Evolutionary conservation across 2,113 vertebrate genomes (phyloP), one percentile per base, ranked within the genome.

Genomic region (Aegotheles bennettii): DNA sequence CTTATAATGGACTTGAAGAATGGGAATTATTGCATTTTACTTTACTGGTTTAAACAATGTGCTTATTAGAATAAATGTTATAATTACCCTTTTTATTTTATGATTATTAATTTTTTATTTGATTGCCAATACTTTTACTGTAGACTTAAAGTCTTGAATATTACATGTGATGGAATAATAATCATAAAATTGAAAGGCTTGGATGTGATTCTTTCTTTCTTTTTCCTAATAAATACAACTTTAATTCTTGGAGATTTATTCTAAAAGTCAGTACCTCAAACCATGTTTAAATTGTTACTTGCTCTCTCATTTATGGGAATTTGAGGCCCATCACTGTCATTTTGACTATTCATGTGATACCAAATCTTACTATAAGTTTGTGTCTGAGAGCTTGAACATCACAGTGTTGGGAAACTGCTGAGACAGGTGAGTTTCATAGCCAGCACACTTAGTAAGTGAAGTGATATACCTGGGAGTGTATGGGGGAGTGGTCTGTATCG

Each of bases 21-120:
- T 63, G 29, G 51, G 51, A 95, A 95, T 97, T 97, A 94, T 83
- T 95, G 40, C 31, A 14, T 92, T 97, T 94, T 92, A 96, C 96
- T 97, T 97, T 91, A 91, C 59, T 83, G 31, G 36, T 77, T 92
- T 93, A 95, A 90, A 94, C 76, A 79, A 84, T 94, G 90, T 95
- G 79, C 76, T 95, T 95, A 91, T 96, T 94, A 96, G 94, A 96
- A 81, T 60, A 96, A 94, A 96, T 95, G 89, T 70, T 96, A 83
- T 86, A 42, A 95, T 95, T 88, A 81, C 19, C 79, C 59, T 70
- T 86, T 96, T 94, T 94, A 89, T 88, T 94, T 97, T 93, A 95
- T 93, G 84, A 96, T 91, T 95, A 87, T 90, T 92, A 95, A 94
- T 91, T 95, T 93, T 97, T 97, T 71, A 96, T 96, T 94, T 93